Percentiles rank a stretch among this genome's conserved stretches.
phyloP scores from a whole-genome alignment of 2,113 vertebrate species.

The Tachycineta bicolor region DNA sequence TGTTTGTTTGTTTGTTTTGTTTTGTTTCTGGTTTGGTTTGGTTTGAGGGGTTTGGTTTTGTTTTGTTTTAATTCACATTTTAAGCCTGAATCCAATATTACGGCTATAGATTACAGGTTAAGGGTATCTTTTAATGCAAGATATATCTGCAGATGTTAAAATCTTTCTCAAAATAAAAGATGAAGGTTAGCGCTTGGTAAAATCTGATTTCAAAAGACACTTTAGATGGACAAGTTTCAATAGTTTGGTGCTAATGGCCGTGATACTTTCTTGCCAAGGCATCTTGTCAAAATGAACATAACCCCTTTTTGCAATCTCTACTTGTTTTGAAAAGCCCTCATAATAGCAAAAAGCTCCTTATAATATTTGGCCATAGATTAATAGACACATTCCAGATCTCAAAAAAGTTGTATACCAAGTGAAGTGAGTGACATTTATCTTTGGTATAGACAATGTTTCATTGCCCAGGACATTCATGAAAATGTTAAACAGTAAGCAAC shows the following conservation, averaged over 20 bases:
- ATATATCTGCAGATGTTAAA: neutral
- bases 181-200: neutral
- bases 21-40: no score
- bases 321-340: neutral
- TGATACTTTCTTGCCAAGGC: neutral
- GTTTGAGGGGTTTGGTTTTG: no score
- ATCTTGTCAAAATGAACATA: neutral
- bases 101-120: neutral
- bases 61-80: neutral
- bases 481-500: neutral
- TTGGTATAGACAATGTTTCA: neutral
- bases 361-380: neutral
- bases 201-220: neutral
- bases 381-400: neutral
- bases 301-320: neutral
- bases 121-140: neutral
- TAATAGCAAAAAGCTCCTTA: neutral
- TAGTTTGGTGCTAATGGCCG: fast-evolving
- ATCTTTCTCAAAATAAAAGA: neutral
- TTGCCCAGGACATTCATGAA: neutral
- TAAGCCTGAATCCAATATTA: neutral
- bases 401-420: neutral
- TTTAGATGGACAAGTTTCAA: neutral
- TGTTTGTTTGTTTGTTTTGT: no score
- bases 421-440: neutral